Conservation (phyloP, 2,888 invertebrate species). For the Lithophane socia region DNA sequence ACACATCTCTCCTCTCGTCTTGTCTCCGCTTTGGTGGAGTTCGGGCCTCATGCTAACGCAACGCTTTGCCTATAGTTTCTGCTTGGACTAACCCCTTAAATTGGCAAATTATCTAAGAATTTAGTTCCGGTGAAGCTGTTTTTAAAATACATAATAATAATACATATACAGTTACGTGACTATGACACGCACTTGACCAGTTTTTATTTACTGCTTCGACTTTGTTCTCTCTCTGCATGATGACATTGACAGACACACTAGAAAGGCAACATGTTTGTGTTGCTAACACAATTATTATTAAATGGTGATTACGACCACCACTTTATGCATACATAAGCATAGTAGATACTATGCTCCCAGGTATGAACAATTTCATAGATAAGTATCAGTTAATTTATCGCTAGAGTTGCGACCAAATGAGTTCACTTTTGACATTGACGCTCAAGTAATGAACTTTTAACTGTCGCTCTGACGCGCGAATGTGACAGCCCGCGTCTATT, state of each 20-base stretch:
- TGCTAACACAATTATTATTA: conserved; percentile 6
- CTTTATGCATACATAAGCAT: no score
- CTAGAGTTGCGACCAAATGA: background rate
- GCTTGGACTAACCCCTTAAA: background rate
- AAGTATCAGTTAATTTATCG: conserved; percentile 17
- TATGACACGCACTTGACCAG: conserved; percentile 14
- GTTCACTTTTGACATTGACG: conserved; percentile 35
- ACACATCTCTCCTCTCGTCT: no score
- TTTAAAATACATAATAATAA: conserved; percentile 13
- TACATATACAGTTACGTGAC: background rate
- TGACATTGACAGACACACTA: conserved; percentile 35
- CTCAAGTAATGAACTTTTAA: conserved; percentile 22
- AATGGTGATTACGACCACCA: background rate
- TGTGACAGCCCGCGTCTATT: conserved; percentile 35
- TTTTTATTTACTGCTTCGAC: conserved; percentile 10
- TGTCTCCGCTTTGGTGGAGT: no score
- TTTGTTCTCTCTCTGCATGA: conserved; percentile 19
- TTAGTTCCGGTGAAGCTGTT: conserved; percentile 20
- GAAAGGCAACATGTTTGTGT: conserved; percentile 18
- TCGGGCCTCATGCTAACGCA: background rate
- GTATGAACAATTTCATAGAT: background rate
- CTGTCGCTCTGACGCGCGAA: conserved; percentile 18
- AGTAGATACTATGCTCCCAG: background rate
- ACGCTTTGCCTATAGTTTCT: background rate
- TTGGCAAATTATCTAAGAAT: conserved; percentile 2